phyloP scores from a whole-genome alignment of 1,140 invertebrate genomes.

The Drosophila navojoa region DNA sequence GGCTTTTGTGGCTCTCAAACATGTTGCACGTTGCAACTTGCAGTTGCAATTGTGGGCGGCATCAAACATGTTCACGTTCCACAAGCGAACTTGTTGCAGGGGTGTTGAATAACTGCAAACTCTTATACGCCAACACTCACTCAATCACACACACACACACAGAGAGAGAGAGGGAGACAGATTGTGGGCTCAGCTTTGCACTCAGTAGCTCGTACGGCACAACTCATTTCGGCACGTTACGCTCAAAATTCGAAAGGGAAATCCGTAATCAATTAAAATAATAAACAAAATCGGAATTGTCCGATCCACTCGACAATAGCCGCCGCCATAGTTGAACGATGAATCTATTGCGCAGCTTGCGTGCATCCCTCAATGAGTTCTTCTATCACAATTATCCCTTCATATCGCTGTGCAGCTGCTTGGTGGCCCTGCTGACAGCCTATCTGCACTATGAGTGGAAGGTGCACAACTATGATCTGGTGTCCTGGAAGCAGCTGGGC shows the following conservation, averaged over 20 bases:
- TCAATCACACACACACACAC: background rate
- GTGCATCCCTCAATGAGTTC: slow-evolving; percentile 45
- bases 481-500: slow-evolving; percentile 66
- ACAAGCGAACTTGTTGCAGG: slow-evolving; percentile 36
- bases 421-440: slow-evolving; percentile 52
- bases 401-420: slow-evolving; percentile 56
- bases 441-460: slow-evolving; percentile 74
- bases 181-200: background rate
- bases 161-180: background rate
- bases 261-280: background rate
- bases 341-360: slow-evolving; percentile 57
- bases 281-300: slow-evolving; percentile 27
- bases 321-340: slow-evolving; percentile 26
- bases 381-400: slow-evolving; percentile 63
- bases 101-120: background rate
- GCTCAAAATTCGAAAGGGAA: slow-evolving; percentile 37
- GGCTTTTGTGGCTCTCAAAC: background rate
- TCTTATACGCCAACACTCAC: slow-evolving; percentile 18
- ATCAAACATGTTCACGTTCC: slow-evolving; percentile 28
- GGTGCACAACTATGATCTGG: slow-evolving; percentile 62
- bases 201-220: slow-evolving; percentile 23
- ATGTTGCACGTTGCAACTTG: slow-evolving; percentile 1
- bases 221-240: slow-evolving; percentile 39
- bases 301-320: slow-evolving; percentile 27
- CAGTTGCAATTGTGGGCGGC: slow-evolving; percentile 51